These are phyloP conservation scores for Dendrolimus houi DNA, from an alignment of 2,888 invertebrate species.

Conservation along the genomic window DNA sequence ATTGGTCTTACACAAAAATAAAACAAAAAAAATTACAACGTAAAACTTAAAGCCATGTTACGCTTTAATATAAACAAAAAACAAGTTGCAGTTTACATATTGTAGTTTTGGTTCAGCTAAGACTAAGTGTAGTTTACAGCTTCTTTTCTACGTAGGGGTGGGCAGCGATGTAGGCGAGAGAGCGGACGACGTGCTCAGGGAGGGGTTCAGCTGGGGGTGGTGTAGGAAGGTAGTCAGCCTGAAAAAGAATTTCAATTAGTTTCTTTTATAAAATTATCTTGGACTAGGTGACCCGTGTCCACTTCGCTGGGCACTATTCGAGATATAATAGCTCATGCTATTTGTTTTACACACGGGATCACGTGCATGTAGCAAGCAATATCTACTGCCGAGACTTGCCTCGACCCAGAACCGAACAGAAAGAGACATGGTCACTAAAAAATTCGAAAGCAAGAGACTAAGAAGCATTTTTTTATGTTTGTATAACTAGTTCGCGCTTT, in stretches of 20 bases:
- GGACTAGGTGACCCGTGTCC: too few species aligned
- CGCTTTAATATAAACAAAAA: constrained; percentile 4
- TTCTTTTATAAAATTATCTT: neutral
- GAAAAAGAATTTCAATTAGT: constrained; percentile 2
- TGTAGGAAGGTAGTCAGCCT: constrained; percentile 45
- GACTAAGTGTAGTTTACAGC: neutral
- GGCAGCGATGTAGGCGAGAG: constrained; percentile 56
- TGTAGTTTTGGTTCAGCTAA: constrained; percentile 12
- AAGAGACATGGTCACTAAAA: too few species aligned
- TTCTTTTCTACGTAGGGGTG: constrained; percentile 50
- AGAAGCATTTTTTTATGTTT: too few species aligned
- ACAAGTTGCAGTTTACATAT: constrained; percentile 4
- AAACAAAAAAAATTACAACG: constrained; percentile 21
- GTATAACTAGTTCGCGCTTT: too few species aligned
- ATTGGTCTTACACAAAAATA: constrained; percentile 15
- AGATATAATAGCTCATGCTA: too few species aligned
- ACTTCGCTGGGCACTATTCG: too few species aligned
- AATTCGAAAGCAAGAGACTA: too few species aligned
- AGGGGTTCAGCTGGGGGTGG: constrained; percentile 51
- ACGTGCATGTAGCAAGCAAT: too few species aligned
- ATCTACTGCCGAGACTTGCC: too few species aligned
- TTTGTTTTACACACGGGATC: too few species aligned
- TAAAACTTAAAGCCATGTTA: constrained; percentile 24
- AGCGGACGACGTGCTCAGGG: constrained; percentile 58
- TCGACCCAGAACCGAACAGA: too few species aligned